Evolutionary conservation across 1,140 invertebrate species (phyloP), one percentile per base, ranked within the genome.

Genomic region (Tyrophagus putrescentiae): DNA sequence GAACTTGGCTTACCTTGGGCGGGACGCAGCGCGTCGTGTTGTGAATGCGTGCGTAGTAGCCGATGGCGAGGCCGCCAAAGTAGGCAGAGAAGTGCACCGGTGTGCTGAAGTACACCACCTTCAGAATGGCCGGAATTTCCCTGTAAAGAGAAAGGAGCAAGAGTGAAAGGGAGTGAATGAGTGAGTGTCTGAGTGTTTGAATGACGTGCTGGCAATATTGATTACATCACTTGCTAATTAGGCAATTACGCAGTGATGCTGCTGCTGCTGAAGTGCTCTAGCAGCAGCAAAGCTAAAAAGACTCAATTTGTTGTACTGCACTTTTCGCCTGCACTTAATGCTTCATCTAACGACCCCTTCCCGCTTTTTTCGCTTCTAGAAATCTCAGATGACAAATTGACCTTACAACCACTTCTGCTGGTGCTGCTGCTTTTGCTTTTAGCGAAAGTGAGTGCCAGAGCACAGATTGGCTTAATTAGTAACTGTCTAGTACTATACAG

Each of bases 71-170:
- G 13, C 60, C 60, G 33, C 44, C 31, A 27, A 61, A 61, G 34
- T 61, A 61, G 11, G 60, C 32, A 4, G 52, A 41, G 31, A 61
- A 54, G 29, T 61, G 60, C 25, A 33, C 50, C 23, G 23, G 39
- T 32, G 33, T 41, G 21, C 23, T 23, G 39, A 56, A 61, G 32
- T 61, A 25, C 28, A 41, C 9, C 4, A 33, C 29, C 34, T 29
- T 39, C 11, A 61, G 16, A 23, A 57, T 34, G 23, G 3, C 25
- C 1, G 50, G 50, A 9, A 44, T 56, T 42, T 61, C 50, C 16
- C 60, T 61, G 50, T 54, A 48, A n/a, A 53, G n/a, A 9, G 33
- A 61, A 52, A 44, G 4, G 3, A 27, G 53, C 16, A 50, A 60
- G 23, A 28, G 16, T 53, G n/a, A 13, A 58, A 18, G 32, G 16